Conservation (phyloP, 2,888 invertebrate genomes). For the Bellardia bayeri region DNA sequence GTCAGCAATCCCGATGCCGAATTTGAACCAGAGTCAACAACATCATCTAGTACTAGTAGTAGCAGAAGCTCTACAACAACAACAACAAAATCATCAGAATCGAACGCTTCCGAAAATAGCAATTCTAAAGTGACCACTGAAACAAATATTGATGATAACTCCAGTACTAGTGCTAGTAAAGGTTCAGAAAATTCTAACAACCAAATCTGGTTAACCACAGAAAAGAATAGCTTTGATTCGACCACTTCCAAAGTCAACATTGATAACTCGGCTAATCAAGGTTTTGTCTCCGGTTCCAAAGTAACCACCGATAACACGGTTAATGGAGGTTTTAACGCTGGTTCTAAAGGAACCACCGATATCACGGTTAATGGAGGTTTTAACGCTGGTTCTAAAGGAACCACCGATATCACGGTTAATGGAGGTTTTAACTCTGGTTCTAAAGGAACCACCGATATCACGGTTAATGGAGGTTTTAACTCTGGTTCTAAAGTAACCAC, state of each 20-base stretch:
- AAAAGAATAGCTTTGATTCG: too few relatives aligned
- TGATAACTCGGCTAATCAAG: not conserved
- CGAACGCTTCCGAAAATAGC: not conserved
- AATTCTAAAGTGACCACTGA: too few relatives aligned
- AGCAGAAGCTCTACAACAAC: not conserved
- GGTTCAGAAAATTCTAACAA: too few relatives aligned
- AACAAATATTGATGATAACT: too few relatives aligned
- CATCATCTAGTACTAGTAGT: not conserved
- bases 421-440: not conserved
- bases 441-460: too few relatives aligned
- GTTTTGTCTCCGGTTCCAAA: not conserved
- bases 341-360: too few relatives aligned
- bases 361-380: not conserved
- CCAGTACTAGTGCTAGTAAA: too few relatives aligned
- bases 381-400: not conserved
- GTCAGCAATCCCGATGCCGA: slow-evolving; percentile 17
- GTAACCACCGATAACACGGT: not conserved
- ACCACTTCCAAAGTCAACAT: not conserved
- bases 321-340: not conserved
- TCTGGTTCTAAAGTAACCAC: not conserved
- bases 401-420: not conserved
- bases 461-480: not conserved
- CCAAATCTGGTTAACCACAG: too few relatives aligned
- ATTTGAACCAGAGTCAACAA: slow-evolving; percentile 43
- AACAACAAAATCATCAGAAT: not conserved